Evolutionary conservation across 2,888 invertebrate species (phyloP), one percentile per base, ranked within the genome.

Genomic region (Hoplodrina ambigua): DNA sequence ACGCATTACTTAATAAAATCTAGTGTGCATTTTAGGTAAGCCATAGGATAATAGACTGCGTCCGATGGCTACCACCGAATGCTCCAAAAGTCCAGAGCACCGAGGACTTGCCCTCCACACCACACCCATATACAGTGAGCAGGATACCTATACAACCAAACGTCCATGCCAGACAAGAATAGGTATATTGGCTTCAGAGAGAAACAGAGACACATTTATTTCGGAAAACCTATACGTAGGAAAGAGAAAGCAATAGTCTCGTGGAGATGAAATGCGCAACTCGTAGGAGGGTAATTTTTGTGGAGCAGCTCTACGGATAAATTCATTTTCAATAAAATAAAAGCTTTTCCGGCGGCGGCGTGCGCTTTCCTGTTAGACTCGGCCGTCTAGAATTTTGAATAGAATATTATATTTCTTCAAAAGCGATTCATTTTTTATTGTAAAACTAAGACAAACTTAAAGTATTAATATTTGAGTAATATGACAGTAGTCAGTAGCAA

Each of bases 311-410:
- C 90, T 80, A 82, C 79, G 84, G 82, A 87, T 86, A 87, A 86
- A 85, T 88, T 88, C 83, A 87, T 91, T 91, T 91, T 91, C 88
- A 88, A 90, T 90, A 88, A 89, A 89, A 88, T 89, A 85, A 87
- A 83, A 87, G 80, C 82, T 87, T 83, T 87, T 83, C 85, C 80
- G 79, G 68, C 55, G 54, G 49, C 62, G 46, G 66, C 72, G 58
- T 57, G 60, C 68, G 67, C 44, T 78, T 72, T 75, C 74, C 77
- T 79, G 66, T 81, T 78, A 78, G 54, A 71, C 61, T 56, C 52
- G 41, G 57, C 37, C 57, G 52, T 70, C 72, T 72, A 74, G 75
- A 76, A 75, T 72, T 79, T 83, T 67, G 4, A 69, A 68, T 50
- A 58, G 59, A 41, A 54, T 61, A 81, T 68, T 71, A 69, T 62